Evolutionary conservation across 2,888 invertebrate species (phyloP).

Genomic region (Callyntrura guangdongensis): DNA sequence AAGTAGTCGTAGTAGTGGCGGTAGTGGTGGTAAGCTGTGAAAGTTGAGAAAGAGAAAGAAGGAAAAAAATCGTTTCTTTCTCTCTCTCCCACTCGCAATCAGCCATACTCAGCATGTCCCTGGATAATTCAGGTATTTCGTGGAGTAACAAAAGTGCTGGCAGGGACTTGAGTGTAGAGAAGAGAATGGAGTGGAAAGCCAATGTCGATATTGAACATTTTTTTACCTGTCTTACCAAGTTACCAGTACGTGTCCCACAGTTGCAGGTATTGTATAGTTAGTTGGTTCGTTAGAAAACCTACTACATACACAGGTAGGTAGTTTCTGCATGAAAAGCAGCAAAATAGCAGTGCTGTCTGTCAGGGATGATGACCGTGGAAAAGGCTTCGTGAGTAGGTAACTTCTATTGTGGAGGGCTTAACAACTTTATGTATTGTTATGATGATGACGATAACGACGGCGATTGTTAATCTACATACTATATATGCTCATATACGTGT

Average conservation of each 20-base stretch:
- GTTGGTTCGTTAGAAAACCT: constrained; percentile 1
- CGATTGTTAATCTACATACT: background rate
- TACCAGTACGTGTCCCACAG: background rate
- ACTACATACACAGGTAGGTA: background rate
- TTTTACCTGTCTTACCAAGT: constrained; percentile 1
- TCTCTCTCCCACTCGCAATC: too few relatives aligned
- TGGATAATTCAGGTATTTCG: constrained; percentile 30
- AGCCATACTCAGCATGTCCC: constrained; percentile 48
- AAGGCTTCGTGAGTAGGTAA: background rate
- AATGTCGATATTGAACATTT: constrained; percentile 61
- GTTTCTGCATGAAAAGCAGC: background rate
- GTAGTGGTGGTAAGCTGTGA: constrained; percentile 25
- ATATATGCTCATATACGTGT: too few relatives aligned
- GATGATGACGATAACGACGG: background rate
- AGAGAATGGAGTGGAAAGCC: constrained; percentile 60
- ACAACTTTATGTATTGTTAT: background rate
- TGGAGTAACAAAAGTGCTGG: background rate
- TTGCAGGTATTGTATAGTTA: constrained; percentile 1
- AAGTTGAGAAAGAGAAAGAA: constrained; percentile 35
- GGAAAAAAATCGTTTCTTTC: constrained; percentile 61
- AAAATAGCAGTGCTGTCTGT: background rate
- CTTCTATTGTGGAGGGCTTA: background rate
- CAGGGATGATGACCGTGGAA: constrained; percentile 3
- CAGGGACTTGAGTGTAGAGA: background rate
- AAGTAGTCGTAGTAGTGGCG: constrained; percentile 49